Percentiles rank a stretch among this genome's conserved stretches.
These are phyloP conservation scores for Drosophila sordidula DNA, from an alignment of 2,888 invertebrate species.

Conservation along the genomic window DNA sequence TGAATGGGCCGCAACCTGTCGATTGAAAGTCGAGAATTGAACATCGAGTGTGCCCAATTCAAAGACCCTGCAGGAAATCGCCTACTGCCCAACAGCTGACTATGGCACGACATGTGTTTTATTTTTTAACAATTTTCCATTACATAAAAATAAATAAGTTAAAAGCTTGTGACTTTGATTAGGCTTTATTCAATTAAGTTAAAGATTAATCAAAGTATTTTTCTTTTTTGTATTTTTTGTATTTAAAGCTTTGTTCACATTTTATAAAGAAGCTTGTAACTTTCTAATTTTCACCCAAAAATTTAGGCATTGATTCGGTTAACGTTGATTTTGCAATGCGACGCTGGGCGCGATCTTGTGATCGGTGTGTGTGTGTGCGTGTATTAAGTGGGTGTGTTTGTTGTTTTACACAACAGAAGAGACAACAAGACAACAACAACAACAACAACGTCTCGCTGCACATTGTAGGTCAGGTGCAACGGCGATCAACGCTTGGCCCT, in stretches of 20 bases:
- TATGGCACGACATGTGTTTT: neutral
- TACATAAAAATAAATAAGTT: neutral
- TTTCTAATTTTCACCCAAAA: slow-evolving; percentile 67
- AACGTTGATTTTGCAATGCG: slow-evolving; percentile 47
- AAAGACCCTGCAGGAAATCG: slow-evolving; percentile 35
- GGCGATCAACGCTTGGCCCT: slow-evolving; percentile 40
- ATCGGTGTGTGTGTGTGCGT: slow-evolving; percentile 21
- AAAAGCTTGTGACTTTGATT: neutral
- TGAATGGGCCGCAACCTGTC: slow-evolving; percentile 13
- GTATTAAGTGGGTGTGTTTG: slow-evolving; percentile 73
- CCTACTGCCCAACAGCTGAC: slow-evolving; percentile 8
- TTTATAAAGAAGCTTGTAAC: slow-evolving; percentile 35
- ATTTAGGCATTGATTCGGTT: slow-evolving; percentile 16
- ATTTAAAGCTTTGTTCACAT: neutral
- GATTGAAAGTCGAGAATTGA: slow-evolving; percentile 27
- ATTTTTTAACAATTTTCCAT: neutral
- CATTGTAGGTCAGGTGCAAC: slow-evolving; percentile 74
- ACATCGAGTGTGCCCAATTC: slow-evolving; percentile 23
- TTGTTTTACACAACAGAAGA: slow-evolving; percentile 58
- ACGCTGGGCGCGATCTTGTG: slow-evolving; percentile 28
- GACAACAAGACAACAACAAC: slow-evolving; percentile 34
- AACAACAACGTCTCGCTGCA: slow-evolving; percentile 27
- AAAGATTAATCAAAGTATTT: slow-evolving; percentile 1
- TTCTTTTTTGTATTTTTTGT: neutral
- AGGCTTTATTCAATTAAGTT: neutral